These are phyloP conservation scores for Stenurella melanura DNA, from an alignment of 2,888 invertebrate species.

Conservation along the genomic window DNA sequence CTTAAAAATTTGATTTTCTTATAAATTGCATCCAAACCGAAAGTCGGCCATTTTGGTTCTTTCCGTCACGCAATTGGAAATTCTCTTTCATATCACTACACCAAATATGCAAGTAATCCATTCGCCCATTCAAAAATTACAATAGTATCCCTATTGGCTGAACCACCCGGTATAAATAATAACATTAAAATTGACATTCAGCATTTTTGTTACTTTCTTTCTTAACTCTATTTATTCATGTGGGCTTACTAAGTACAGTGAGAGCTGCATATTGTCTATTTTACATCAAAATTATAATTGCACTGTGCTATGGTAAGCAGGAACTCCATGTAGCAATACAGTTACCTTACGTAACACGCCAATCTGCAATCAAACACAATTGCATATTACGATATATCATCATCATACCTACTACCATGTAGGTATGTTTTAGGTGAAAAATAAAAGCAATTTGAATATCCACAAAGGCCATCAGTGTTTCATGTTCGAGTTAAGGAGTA, in stretches of 20 bases:
- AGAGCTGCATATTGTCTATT: background rate
- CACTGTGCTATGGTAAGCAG: conserved; percentile 7
- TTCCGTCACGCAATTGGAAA: too few relatives aligned
- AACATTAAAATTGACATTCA: background rate
- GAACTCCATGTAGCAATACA: conserved; percentile 1
- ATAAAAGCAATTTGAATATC: conserved; percentile 41
- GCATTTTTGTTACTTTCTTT: background rate
- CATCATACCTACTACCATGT: conserved; percentile 26
- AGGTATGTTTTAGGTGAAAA: conserved; percentile 40
- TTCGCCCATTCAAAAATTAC: too few relatives aligned
- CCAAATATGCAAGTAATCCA: too few relatives aligned
- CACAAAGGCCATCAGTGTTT: conserved; percentile 24
- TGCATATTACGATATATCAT: conserved; percentile 26
- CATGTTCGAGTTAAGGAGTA: conserved; percentile 17
- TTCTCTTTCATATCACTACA: too few relatives aligned
- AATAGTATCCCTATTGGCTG: too few relatives aligned
- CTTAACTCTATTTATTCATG: background rate
- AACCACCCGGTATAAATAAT: too few relatives aligned
- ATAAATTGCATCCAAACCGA: too few relatives aligned
- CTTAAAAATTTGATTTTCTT: too few relatives aligned
- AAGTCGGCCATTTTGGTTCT: too few relatives aligned
- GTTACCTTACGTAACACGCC: conserved; percentile 13
- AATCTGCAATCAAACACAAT: conserved; percentile 17
- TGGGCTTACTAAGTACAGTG: conserved; percentile 5
- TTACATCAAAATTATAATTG: conserved; percentile 23